Evolutionary conservation across 2,797 vertebrate genomes (phyloP).

Genomic region (Rhabdophis nuchalis): DNA sequence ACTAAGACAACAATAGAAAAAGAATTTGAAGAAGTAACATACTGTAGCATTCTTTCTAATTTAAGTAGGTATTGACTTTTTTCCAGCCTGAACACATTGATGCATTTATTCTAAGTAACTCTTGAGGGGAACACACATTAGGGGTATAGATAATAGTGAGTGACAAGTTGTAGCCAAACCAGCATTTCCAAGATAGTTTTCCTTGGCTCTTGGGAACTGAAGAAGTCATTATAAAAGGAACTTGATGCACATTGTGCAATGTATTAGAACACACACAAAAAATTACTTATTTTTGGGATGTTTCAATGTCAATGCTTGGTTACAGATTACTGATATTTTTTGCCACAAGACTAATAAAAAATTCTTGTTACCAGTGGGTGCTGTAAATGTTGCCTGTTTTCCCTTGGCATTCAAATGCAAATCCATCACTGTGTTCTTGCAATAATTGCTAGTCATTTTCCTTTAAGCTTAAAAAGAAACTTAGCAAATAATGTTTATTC

Average conservation of each 20-base stretch:
- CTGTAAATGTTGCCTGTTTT: constrained; percentile 53
- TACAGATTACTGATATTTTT: constrained; percentile 62
- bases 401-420: constrained; percentile 57
- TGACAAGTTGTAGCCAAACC: not conserved
- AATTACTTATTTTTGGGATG: constrained; percentile 22
- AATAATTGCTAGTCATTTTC: constrained; percentile 57
- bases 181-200: not conserved
- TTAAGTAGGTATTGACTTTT: not conserved
- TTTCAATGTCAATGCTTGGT: constrained; percentile 50
- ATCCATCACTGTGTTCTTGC: constrained; percentile 56
- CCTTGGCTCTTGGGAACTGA: not conserved
- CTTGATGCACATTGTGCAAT: not conserved
- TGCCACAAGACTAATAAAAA: constrained; percentile 68
- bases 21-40: not conserved
- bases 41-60: constrained; percentile 18
- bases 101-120: not conserved
- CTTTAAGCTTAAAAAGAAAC: constrained; percentile 61
- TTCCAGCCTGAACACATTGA: not conserved
- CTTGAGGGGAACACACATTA: not conserved
- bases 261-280: not conserved
- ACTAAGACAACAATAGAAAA: not conserved
- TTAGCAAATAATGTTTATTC: constrained; percentile 60
- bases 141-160: not conserved
- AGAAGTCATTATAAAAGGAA: constrained; percentile 21
- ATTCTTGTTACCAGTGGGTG: constrained; percentile 63